These are phyloP conservation scores for Ranitomeya variabilis DNA, from an alignment of 2,113 vertebrate genomes.

Conservation along the genomic window DNA sequence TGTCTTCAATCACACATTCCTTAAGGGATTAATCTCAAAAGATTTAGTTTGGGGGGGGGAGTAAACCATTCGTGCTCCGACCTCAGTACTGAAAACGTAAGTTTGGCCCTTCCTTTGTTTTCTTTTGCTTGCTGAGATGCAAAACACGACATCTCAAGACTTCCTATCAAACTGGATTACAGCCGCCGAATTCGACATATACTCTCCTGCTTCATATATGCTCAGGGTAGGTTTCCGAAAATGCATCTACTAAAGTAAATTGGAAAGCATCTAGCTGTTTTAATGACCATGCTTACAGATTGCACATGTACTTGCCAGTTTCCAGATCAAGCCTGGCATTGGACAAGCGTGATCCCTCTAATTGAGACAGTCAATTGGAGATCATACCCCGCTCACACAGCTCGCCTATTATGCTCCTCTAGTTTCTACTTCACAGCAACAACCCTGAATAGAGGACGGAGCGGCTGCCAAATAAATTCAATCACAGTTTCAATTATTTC, in stretches of 20 bases:
- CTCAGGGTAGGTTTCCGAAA: background rate
- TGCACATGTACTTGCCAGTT: too few relatives aligned
- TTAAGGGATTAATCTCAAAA: background rate
- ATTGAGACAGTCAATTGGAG: background rate
- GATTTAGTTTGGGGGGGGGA: background rate
- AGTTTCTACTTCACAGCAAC: background rate
- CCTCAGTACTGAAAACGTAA: too few relatives aligned
- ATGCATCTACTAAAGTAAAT: background rate
- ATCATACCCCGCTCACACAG: background rate
- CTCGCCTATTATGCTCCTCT: background rate
- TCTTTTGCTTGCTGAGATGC: too few relatives aligned
- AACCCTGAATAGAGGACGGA: background rate
- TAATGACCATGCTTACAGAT: too few relatives aligned
- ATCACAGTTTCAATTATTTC: background rate
- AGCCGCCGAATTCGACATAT: too few relatives aligned
- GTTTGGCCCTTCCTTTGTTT: too few relatives aligned
- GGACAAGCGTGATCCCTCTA: background rate
- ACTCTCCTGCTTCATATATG: too few relatives aligned
- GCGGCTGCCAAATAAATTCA: background rate
- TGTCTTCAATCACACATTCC: background rate
- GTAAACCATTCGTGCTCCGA: too few relatives aligned
- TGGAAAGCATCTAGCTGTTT: background rate
- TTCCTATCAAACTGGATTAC: too few relatives aligned
- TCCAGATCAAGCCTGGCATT: background rate
- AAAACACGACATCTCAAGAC: too few relatives aligned